Evolutionary conservation across 2,113 vertebrate species (phyloP).

Genomic region (Nansenia antarctica): DNA sequence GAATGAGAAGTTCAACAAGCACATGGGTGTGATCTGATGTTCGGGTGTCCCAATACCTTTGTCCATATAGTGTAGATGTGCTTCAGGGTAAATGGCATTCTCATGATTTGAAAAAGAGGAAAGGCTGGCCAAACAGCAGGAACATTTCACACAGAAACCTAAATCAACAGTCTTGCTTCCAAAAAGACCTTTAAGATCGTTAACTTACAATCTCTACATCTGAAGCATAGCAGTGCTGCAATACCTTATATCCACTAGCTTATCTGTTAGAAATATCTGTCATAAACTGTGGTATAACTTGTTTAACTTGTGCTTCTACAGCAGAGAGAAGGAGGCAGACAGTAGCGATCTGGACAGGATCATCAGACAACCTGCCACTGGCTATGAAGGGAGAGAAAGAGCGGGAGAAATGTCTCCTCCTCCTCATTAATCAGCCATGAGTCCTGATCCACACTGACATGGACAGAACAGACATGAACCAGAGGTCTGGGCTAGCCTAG

Average conservation of each 20-base stretch:
- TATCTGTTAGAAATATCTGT: background rate
- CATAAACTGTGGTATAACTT: too few species aligned
- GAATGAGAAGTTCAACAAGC: too few species aligned
- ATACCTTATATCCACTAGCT: background rate
- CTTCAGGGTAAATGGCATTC: too few species aligned
- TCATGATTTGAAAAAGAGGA: too few species aligned
- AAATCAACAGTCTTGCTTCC: too few species aligned
- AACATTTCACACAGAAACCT: too few species aligned
- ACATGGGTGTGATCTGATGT: too few species aligned
- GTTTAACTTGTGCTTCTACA: background rate
- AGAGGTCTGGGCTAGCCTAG: background rate
- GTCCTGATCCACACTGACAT: background rate
- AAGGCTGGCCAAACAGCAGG: too few species aligned
- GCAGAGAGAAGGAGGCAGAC: background rate
- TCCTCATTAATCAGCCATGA: background rate
- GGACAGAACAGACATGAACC: too few species aligned
- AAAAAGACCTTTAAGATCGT: background rate
- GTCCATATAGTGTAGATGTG: too few species aligned
- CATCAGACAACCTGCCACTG: conserved; percentile 11
- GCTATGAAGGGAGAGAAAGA: background rate
- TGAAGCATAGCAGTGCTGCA: background rate
- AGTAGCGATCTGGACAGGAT: conserved; percentile 1
- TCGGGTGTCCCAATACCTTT: too few species aligned
- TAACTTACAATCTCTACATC: background rate
- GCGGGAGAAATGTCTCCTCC: too few species aligned